Base-by-base conservation (phyloP, 2,113 vertebrate genomes). In the Erythrocebus patas region DNA sequence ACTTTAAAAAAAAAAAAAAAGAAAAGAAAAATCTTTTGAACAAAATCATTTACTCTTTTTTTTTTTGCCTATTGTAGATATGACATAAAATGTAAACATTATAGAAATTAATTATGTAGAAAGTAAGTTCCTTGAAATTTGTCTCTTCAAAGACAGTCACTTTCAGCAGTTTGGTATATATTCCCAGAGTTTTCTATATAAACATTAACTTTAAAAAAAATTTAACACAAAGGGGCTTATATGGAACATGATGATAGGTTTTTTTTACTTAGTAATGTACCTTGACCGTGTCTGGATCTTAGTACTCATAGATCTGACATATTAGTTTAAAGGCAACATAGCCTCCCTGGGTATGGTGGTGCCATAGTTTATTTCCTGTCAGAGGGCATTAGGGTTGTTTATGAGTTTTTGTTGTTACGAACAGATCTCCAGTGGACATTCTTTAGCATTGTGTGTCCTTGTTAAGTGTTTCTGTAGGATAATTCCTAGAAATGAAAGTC, bases 71-170 rank as follows among this genome's bases (percentile, higher is more conserved):
- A 7, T 72, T 75, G 20, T 73, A 88, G 61, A 8, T 73, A 13
- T 76, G 50, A 59, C 18, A 38, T 80, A 64, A 92, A 88, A 61
- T 91, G 35, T 82, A 90, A 97, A 76, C 14, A 81, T 59, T 81
- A 8, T 59, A 40, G 81, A 55, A 94, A 73, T 75, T 80, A 8
- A 40, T 90, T 93, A 91, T 30, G 8, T 86, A 72, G 79, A 90
- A 82, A 61, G 25, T 95, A 38, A 72, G 38, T 92, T 79, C 43
- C 90, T 95, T 52, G 52, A 92, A 92, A 61, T 89, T 92, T 70
- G 23, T 85, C 30, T 91, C 40, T 30, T 92, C 27, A 61, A n/a
- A 91, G n/a, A 55, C 35, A 50, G 30, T 72, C 52, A 38, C 18
- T 78, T 95, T 82, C 13, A 87, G 48, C 55, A 72, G 64, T 92